phyloP scores from a whole-genome alignment of 2,113 vertebrate species.

The Thomomys bottae region DNA sequence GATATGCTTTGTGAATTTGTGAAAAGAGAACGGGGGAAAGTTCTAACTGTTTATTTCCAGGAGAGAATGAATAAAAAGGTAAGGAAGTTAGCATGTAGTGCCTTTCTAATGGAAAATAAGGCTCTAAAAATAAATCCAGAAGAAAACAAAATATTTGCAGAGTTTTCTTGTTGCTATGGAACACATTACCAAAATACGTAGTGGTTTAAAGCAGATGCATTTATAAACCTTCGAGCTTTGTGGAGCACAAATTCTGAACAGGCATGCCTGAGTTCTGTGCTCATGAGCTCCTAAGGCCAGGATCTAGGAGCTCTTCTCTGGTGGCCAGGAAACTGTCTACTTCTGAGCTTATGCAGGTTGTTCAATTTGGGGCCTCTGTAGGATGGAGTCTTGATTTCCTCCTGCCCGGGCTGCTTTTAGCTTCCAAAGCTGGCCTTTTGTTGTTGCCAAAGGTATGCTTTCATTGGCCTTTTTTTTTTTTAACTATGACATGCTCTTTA shows the following conservation, averaged over 20 bases:
- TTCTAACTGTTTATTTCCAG: not conserved
- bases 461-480: not conserved
- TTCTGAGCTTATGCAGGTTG: not conserved
- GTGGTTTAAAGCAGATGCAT: not conserved
- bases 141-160: not conserved
- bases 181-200: constrained; percentile 2
- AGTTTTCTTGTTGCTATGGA: not conserved
- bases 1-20: constrained; percentile 14
- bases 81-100: constrained; percentile 6
- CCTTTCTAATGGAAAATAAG: constrained; percentile 21
- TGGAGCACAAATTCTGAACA: not conserved
- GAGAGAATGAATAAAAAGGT: not conserved
- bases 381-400: not conserved
- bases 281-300: not conserved
- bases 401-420: not conserved
- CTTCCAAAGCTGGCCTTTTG: not conserved
- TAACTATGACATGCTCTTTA: not conserved
- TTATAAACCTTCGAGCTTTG: not conserved
- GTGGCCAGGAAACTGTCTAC: not conserved
- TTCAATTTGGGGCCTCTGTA: not conserved
- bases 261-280: not conserved
- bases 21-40: constrained; percentile 16
- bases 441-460: too few relatives aligned
- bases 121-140: not conserved
- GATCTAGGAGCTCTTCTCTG: constrained; percentile 2